Evolutionary conservation across 2,888 invertebrate species (phyloP).

Genomic region (Halictus ligatus): DNA sequence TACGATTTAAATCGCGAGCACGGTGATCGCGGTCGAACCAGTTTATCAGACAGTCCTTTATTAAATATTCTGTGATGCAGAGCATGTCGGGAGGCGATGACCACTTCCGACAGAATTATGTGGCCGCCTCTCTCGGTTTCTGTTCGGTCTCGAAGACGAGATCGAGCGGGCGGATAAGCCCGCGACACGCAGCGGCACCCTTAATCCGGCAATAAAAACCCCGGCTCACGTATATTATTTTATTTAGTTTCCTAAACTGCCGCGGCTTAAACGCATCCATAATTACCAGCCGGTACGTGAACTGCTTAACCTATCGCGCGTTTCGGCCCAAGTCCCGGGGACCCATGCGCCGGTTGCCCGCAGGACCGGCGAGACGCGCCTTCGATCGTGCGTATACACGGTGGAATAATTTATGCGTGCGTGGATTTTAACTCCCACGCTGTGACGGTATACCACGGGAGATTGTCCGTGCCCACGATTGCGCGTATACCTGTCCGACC

Average conservation of each 20-base stretch:
- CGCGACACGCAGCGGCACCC: constrained; percentile 75
- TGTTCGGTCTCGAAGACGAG: constrained; percentile 60
- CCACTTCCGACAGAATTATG: constrained; percentile 63
- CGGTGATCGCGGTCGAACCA: constrained; percentile 32
- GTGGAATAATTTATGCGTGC: constrained; percentile 80
- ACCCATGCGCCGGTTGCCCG: constrained; percentile 12
- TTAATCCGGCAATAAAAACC: constrained; percentile 83
- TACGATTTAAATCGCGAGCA: constrained; percentile 16
- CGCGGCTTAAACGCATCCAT: constrained; percentile 84
- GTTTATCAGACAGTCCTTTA: constrained; percentile 54
- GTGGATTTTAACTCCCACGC: constrained; percentile 82
- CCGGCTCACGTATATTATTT: constrained; percentile 83
- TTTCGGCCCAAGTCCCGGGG: constrained; percentile 38
- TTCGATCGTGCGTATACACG: constrained; percentile 30
- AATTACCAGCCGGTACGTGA: constrained; percentile 83
- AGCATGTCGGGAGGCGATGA: constrained; percentile 55
- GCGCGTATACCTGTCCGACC: constrained; percentile 56
- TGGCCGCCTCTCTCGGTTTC: constrained; percentile 29
- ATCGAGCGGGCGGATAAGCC: constrained; percentile 77
- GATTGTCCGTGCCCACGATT: constrained; percentile 68
- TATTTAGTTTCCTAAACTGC: constrained; percentile 83
- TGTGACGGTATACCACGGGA: constrained; percentile 55
- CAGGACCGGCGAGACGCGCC: constrained; percentile 11
- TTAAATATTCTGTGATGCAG: constrained; percentile 65
- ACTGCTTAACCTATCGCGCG: constrained; percentile 81